These are phyloP conservation scores for Caligus rogercresseyi DNA, from an alignment of 1,140 invertebrate genomes.

Conservation along the genomic window DNA sequence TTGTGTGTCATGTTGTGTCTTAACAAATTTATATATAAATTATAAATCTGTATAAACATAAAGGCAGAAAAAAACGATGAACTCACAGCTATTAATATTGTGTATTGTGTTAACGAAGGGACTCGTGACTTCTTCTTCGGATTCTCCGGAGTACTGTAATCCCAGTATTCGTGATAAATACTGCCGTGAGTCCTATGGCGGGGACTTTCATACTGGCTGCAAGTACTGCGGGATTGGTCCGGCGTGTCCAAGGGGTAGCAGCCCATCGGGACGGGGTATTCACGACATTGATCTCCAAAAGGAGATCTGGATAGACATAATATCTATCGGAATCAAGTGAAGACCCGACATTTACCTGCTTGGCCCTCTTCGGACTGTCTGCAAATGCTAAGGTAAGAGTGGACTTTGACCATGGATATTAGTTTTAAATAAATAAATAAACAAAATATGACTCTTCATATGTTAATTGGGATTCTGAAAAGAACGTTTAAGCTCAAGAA, in stretches of 20 bases:
- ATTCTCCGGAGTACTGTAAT: slow-evolving; percentile 9
- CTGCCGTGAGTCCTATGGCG: slow-evolving; percentile 14
- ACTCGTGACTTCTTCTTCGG: neutral
- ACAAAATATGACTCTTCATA: no score
- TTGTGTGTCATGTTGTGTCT: no score
- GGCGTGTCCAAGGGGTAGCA: neutral
- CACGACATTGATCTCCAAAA: neutral
- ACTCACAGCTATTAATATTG: neutral
- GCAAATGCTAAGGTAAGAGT: neutral
- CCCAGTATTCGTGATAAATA: slow-evolving; percentile 5
- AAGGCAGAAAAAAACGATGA: neutral
- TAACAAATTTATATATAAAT: neutral
- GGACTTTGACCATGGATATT: neutral
- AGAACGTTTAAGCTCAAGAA: no score
- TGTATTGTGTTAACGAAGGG: neutral
- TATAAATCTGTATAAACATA: neutral
- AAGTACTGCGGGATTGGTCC: slow-evolving; percentile 14
- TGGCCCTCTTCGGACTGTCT: neutral
- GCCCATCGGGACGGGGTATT: neutral
- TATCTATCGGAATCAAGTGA: slow-evolving; percentile 4
- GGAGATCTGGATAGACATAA: slow-evolving; percentile 18
- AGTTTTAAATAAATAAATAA: neutral
- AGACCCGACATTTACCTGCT: neutral
- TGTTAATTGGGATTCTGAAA: no score
- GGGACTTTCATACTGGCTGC: slow-evolving; percentile 14